A percentile compares a stretch with the other conserved stretches of the same genome.
These are phyloP conservation scores for Porphyrio hochstetteri DNA, from an alignment of 2,113 vertebrate species.

Conservation along the genomic window DNA sequence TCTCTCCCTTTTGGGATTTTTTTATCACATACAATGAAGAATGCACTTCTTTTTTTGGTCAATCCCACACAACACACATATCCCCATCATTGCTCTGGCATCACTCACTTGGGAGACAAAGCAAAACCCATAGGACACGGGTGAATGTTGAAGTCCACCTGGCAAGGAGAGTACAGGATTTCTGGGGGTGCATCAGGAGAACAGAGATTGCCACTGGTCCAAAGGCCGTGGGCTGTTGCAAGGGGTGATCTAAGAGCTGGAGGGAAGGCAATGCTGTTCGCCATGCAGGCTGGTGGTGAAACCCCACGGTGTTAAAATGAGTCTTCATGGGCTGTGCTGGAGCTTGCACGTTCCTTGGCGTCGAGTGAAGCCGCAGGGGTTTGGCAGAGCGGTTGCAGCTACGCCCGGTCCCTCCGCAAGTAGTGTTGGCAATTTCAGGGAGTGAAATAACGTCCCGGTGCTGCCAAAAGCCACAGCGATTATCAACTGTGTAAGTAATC, in stretches of 20 bases:
- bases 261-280: neutral
- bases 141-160: neutral
- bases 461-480: slow-evolving; percentile 67
- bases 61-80: neutral
- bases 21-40: neutral
- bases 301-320: neutral
- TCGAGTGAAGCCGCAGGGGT: slow-evolving; percentile 62
- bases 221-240: fast-evolving
- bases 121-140: neutral
- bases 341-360: slow-evolving; percentile 53
- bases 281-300: neutral
- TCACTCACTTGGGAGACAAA: neutral
- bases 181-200: neutral
- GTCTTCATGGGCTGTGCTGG: slow-evolving; percentile 33
- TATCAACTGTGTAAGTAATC: slow-evolving; percentile 56
- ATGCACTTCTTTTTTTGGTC: neutral
- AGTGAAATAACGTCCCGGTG: neutral
- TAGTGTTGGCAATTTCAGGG: neutral
- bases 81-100: neutral
- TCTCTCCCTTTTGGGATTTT: neutral
- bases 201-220: neutral
- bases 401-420: slow-evolving; percentile 28
- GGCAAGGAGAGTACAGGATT: neutral
- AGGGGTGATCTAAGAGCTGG: neutral
- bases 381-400: slow-evolving; percentile 63